Conservation (phyloP, 2,797 vertebrate genomes). For the Xerus rutilus region DNA sequence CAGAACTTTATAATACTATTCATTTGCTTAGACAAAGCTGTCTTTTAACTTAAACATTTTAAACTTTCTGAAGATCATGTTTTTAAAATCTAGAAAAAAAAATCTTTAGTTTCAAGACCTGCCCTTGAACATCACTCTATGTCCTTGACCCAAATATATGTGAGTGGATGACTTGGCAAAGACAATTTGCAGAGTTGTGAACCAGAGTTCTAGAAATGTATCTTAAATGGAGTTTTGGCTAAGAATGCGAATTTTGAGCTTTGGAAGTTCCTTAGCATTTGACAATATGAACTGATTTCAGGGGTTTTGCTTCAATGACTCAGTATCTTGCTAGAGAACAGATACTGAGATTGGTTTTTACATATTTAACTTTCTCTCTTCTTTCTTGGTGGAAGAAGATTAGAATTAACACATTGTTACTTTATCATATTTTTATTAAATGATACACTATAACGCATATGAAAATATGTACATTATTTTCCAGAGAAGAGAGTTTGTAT, state of each 20-base stretch:
- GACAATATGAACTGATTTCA: background rate
- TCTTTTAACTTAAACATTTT: background rate
- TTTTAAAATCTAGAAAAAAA: background rate
- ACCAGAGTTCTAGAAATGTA: background rate
- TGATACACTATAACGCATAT: background rate
- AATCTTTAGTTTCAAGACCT: background rate
- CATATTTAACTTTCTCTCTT: background rate
- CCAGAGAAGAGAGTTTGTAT: background rate
- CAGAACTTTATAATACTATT: background rate
- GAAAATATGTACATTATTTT: background rate
- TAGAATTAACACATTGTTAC: background rate
- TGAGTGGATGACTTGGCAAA: background rate
- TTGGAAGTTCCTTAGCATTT: background rate
- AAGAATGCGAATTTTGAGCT: background rate
- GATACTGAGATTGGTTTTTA: background rate
- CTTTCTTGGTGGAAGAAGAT: background rate
- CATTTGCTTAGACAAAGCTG: background rate
- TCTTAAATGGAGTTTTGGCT: background rate
- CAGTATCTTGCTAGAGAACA: background rate
- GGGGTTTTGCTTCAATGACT: background rate
- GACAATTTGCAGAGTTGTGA: background rate
- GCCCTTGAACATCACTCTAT: background rate
- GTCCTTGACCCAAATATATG: background rate
- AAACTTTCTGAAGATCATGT: background rate
- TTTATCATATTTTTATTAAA: background rate